These are phyloP conservation scores for Cyclophora punctaria DNA, from an alignment of 2,888 invertebrate genomes.

Conservation along the genomic window DNA sequence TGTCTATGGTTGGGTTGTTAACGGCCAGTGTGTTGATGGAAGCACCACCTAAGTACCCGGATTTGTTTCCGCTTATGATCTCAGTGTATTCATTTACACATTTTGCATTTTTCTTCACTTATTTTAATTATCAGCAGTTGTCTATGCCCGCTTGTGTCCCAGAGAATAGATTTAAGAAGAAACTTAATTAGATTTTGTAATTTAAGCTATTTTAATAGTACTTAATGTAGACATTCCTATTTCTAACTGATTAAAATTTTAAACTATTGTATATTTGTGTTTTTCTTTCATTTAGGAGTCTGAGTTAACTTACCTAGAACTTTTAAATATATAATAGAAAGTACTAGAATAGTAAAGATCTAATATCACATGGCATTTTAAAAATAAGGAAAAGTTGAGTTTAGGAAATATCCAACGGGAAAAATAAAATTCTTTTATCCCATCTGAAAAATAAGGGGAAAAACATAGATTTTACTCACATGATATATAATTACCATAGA, in stretches of 20 bases:
- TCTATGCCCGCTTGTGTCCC: slow-evolving; percentile 52
- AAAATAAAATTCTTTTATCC: no score
- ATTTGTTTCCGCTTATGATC: slow-evolving; percentile 86
- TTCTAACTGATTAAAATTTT: not conserved
- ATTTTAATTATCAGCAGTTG: slow-evolving; percentile 83
- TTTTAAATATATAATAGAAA: no score
- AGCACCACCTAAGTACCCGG: slow-evolving; percentile 85
- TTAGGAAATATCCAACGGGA: no score
- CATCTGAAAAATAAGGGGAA: no score
- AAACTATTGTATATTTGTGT: not conserved
- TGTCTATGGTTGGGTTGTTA: slow-evolving; percentile 77
- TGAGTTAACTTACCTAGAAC: no score
- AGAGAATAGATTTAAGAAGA: slow-evolving; percentile 39
- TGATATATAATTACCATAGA: no score
- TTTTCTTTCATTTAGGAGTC: no score
- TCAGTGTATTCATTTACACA: slow-evolving; percentile 88
- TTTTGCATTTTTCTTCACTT: slow-evolving; percentile 83
- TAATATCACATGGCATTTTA: no score
- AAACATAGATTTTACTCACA: no score
- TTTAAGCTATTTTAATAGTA: slow-evolving; percentile 9
- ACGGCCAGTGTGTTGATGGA: slow-evolving; percentile 70
- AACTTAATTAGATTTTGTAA: slow-evolving; percentile 18
- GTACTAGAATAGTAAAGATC: no score
- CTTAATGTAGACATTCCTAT: not conserved
- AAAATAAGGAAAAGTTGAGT: no score